Base-by-base conservation (phyloP, 2,888 invertebrate genomes). In the Chalcosyrphus nemorum region DNA sequence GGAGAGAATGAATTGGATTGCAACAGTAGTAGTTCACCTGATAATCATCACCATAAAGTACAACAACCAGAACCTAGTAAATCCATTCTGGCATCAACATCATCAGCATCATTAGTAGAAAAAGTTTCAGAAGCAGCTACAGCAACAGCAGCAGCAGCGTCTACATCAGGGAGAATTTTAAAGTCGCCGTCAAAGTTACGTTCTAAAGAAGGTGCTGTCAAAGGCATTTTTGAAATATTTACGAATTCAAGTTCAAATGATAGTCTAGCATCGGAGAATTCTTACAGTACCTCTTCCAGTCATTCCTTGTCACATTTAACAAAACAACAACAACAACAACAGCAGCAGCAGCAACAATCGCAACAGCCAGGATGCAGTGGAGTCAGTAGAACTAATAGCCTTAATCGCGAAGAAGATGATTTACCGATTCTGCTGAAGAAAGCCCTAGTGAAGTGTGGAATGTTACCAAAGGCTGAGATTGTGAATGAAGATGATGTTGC, bases 231-330 rank as follows among this genome's bases (percentile, higher is more conserved):
- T 32, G 90, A 90, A 56, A 88, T 90, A 43, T 89, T 87, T 78
- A 88, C 90, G 32, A 91, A 89, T 86, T 89, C 91, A 52, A 91
- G 90, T 87, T 90, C 91, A 65, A 91, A 90, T 86, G 91, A 91
- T 75, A 90, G 90, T 78, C 78, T 89, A 15, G 87, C 86, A 35
- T 88, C 87, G 11, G 87, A 87, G 47, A 87, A 87, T 70, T 86
- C 87, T 56, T 87, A 80, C 68, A 86, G 86, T 86, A 86, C 87
- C 74, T 87, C 87, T 70, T 87, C 87, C 29, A 86, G 74, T 86
- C 87, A 87, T 87, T 87, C 71, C 87, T 86, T 81, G 81, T 81
- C 86, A 72, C 76, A 76, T 41, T 68, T 84, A 81, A 80, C 75
- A 65, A 88, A 86, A 87, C 84, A 52, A 59, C 76, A 56, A 76